A percentile compares a stretch with the other conserved stretches of the same genome.
These are phyloP conservation scores for Drosophila sturtevanti DNA, from an alignment of 1,140 invertebrate genomes.

Conservation along the genomic window DNA sequence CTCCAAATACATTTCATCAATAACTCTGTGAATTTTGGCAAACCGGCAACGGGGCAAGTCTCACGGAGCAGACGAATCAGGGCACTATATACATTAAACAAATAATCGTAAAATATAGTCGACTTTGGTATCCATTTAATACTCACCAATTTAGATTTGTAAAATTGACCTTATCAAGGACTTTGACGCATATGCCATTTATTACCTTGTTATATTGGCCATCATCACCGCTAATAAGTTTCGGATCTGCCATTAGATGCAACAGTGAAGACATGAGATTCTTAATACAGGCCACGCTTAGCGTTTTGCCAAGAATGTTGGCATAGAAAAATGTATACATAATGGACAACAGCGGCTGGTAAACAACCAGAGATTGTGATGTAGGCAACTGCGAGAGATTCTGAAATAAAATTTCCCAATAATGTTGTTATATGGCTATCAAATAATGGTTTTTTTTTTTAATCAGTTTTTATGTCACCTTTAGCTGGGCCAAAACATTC, in stretches of 20 bases:
- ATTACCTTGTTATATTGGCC: slow-evolving; percentile 82
- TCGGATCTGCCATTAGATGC: slow-evolving; percentile 80
- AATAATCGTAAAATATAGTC: background rate
- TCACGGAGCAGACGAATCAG: slow-evolving; percentile 90
- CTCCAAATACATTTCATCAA: slow-evolving; percentile 96
- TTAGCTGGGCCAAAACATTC: slow-evolving; percentile 79
- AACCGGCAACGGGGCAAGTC: slow-evolving; percentile 86
- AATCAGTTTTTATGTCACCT: slow-evolving; percentile 39
- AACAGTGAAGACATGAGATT: slow-evolving; percentile 79
- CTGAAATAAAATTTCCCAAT: slow-evolving; percentile 60
- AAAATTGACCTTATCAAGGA: slow-evolving; percentile 80
- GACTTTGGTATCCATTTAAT: no score
- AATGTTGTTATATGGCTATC: no score
- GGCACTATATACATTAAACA: slow-evolving; percentile 84
- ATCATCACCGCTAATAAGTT: slow-evolving; percentile 72
- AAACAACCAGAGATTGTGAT: slow-evolving; percentile 93
- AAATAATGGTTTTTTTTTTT: background rate
- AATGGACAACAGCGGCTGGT: slow-evolving; percentile 92
- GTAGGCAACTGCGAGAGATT: slow-evolving; percentile 88
- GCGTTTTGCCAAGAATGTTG: slow-evolving; percentile 86
- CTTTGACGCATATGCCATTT: slow-evolving; percentile 81
- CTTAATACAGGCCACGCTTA: slow-evolving; percentile 75
- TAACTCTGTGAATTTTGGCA: slow-evolving; percentile 89
- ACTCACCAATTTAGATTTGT: slow-evolving; percentile 81
- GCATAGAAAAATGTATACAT: slow-evolving; percentile 93